Conservation (phyloP, 2,888 invertebrate species). For the Thera britannica region DNA sequence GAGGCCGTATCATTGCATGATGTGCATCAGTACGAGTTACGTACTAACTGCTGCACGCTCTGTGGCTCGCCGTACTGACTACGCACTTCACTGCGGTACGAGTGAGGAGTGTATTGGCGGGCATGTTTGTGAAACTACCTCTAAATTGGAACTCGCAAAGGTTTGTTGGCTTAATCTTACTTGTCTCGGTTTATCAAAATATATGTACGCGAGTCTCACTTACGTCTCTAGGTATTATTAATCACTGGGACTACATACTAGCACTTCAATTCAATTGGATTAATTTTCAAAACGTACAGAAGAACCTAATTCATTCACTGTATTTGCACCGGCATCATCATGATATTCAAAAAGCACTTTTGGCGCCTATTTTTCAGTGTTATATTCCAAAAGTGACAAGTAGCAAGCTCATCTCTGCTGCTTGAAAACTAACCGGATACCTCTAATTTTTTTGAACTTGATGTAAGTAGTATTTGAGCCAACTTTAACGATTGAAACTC, state of each 20-base stretch:
- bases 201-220: not conserved
- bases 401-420: not conserved
- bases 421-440: not conserved
- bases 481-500: too few species aligned
- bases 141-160: slow-evolving; percentile 37
- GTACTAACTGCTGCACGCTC: slow-evolving; percentile 14
- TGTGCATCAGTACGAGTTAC: slow-evolving; percentile 52
- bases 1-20: slow-evolving; percentile 70
- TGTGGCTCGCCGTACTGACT: slow-evolving; percentile 20
- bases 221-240: too few species aligned
- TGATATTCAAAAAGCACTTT: too few species aligned
- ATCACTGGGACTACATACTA: too few species aligned
- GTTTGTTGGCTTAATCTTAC: slow-evolving; percentile 20
- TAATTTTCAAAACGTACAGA: too few species aligned
- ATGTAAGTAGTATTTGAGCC: too few species aligned
- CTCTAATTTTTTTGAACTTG: too few species aligned
- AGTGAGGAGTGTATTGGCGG: slow-evolving; percentile 15
- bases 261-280: too few species aligned
- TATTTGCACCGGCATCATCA: not conserved
- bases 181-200: slow-evolving; percentile 11
- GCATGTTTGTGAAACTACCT: slow-evolving; percentile 41
- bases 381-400: not conserved
- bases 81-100: slow-evolving; percentile 11
- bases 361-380: too few species aligned
- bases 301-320: too few species aligned